Base-by-base conservation (phyloP, 2,113 vertebrate species). In the Mystacornis crossleyi region DNA sequence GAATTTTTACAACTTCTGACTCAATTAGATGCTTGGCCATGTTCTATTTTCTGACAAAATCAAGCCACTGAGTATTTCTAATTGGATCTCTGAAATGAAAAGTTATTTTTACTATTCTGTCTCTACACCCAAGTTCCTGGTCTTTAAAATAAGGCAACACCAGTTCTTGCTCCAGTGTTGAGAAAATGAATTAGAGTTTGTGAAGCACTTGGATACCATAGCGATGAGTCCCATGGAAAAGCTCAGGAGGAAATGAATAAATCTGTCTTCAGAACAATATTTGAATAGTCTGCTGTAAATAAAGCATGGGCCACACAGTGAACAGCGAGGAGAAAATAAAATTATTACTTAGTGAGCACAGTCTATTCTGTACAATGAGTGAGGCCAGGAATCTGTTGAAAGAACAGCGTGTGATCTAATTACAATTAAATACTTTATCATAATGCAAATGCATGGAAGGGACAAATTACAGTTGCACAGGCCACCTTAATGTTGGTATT, bases 241-340 rank as follows among this genome's bases (percentile, higher is more conserved):
- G 86, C 92, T 93, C 79, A 38, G 90, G 90, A 95, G 91, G 83
- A 95, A 95, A 94, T 81, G 43, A 95, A 92, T 95, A 95, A 94
- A 92, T 95, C 95, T 97, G 81, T 84, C 89, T 91, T 90, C 91
- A 79, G 94, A 95, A 91, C 93, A 95, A 47, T 81, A 95, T 95
- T 92, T 95, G 95, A 97, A 93, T 86, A 84, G 89, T 15, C 24
- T 55, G 86, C 86, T 83, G 94, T 95, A 96, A 96, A 95, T 92
- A 95, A 91, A 93, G 93, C 57, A 64, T 0, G 1, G 73, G 89
- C 73, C 73, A 67, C 81, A 61, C 13, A 92, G 74, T 31, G 88
- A 95, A 90, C 43, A 95, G 92, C 3, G 0, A 92, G 86, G 69
- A 92, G 77, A 92, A 95, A 96, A 96, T 86, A 66, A 54, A 91